phyloP scores from a whole-genome alignment of 2,797 vertebrate genomes.

The Merluccius polli region DNA sequence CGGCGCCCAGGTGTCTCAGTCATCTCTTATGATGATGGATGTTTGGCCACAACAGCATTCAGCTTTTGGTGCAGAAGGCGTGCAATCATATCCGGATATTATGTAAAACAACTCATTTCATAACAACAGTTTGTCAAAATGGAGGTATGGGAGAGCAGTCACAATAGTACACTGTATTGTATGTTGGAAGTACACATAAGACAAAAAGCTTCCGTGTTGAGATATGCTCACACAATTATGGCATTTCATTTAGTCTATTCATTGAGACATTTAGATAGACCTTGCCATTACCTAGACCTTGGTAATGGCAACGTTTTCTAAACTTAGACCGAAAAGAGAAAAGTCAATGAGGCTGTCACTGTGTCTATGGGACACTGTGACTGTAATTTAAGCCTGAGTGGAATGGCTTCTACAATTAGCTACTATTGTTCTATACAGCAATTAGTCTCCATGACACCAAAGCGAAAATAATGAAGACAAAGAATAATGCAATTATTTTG shows the following conservation, averaged over 20 bases:
- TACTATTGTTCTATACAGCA: background rate
- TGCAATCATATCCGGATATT: background rate
- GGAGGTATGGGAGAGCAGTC: background rate
- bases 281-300: too few species aligned
- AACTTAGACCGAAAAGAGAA: background rate
- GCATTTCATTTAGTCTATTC: background rate
- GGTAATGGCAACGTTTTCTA: background rate
- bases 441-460: background rate
- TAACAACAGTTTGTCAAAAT: background rate
- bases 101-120: background rate
- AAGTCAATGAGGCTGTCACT: background rate
- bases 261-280: background rate
- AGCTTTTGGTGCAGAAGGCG: background rate
- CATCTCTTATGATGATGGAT: slow-evolving; percentile 21
- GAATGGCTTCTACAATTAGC: background rate
- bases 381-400: background rate
- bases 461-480: background rate
- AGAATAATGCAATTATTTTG: background rate
- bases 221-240: background rate
- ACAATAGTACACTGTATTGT: background rate
- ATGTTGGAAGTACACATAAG: background rate
- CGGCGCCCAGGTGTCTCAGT: slow-evolving; percentile 9
- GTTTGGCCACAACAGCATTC: slow-evolving; percentile 5
- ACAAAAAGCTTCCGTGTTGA: background rate
- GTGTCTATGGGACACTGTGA: background rate